Evolutionary conservation across 2,888 invertebrate genomes (phyloP), one percentile per base, ranked within the genome.

Genomic region (Cordilura impudica): DNA sequence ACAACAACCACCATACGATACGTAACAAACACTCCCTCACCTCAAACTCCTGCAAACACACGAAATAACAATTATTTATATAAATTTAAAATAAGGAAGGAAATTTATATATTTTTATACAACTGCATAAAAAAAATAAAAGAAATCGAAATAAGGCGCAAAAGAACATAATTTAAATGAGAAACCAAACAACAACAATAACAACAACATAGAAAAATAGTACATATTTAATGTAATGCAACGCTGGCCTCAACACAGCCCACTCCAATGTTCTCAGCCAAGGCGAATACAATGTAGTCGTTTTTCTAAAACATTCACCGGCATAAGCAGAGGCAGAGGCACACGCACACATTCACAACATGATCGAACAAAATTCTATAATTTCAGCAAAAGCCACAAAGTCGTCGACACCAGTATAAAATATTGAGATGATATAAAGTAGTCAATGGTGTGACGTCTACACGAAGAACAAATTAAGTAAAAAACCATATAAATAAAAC

Each of bases 31-130:
- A 14, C 54, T 35, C 60, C 26, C 29, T 56, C 69, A 6, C 12
- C 16, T 16, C 0, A 10, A 19, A 19, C 7, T 2, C 45, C 47
- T 65, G 23, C n/a, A n/a, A n/a, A 43, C 31, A 54, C 49, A 43
- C 61, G 39, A 78, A 74, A 60, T 78, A 60, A 70, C 65, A 78
- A 74, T 74, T 74, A 78, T 70, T 78, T 78, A 49, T 74, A 74
- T 70, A 70, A 70, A 39, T 74, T 78, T 78, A 70, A 74, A 74
- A 78, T 70, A 74, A 74, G 78, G 47, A 65, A 74, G 65, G 65
- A 65, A 66, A 78, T 78, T 63, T 67, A 65, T 61, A 72, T 61
- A 31, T 29, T 31, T 54, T 4, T 63, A n/a, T 53, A 53, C 10
- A 70, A 53, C n/a, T 61, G 53, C 39, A 29, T 45, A 7, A 56